Evolutionary conservation across 2,888 invertebrate genomes (phyloP), one percentile per base, ranked within the genome.

Genomic region (Pseudococcus jackbeardsleyi): DNA sequence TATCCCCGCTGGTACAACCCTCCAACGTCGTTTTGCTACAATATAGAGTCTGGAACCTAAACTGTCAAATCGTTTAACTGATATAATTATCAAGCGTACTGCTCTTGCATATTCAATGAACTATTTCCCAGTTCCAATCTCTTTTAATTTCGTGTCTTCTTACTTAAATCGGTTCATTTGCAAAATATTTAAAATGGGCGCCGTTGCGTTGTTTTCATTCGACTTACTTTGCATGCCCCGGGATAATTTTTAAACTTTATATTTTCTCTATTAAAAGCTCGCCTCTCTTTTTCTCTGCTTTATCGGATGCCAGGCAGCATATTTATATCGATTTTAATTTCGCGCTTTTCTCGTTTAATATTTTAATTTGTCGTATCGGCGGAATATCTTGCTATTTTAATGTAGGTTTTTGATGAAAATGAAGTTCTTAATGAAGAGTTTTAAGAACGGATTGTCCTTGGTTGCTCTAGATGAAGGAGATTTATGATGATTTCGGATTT

Each of bases 141-240:
- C 88, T 88, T 88, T 88, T 88, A 88, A 88, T 88, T 88, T 79
- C 88, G 88, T 88, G 88, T 88, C 88, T 79, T 77, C 88, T 88
- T 88, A 88, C 88, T 88, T 88, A 88, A 88, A 88, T 88, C 88
- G 88, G 88, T 88, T 88, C 88, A 88, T 88, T 88, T 88, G 88
- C 88, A 33, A 88, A 88, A 82, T 86, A 68, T 68, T 59, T 59
- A 39, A 85, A 85, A 85, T 54, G 54, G 84, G 59, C 46, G 79
- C 79, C 79, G 79, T 82, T 82, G 79, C 79, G 79, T 82, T 82
- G 79, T 82, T 82, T 82, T 82, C 46, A 82, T 46, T 82, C 19
- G 79, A 46, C 79, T 42, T 46, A 42, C n/a, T 82, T 82, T 46
- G 46, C 33, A 82, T 82, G 79, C 79, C 42, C 42, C 79, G 46